Base-by-base conservation (phyloP, 2,113 vertebrate species). In the Oryzias celebensis region DNA sequence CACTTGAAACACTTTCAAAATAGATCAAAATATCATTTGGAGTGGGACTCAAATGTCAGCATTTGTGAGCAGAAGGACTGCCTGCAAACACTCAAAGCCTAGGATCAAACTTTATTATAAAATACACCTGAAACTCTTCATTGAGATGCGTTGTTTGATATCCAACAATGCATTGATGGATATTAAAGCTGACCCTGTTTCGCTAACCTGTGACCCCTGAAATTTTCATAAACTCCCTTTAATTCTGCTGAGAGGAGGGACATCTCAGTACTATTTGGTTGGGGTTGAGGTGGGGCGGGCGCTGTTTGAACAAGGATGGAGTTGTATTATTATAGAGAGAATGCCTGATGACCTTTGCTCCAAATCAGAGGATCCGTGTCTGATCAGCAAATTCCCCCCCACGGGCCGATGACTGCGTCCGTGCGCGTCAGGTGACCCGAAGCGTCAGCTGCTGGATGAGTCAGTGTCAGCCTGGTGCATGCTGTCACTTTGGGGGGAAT, bases 311-410 rank as follows among this genome's bases (percentile, higher is more conserved):
- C 54, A 82, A 73, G 69, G 72, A 79, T 68, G 65, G 71, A 47
- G 59, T 72, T 74, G 69, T 50, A 58, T 52, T 81, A 83, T 80
- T 81, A 65, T 28, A 76, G 41, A 65, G 56, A 48, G 56, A 45
- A 58, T 65, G 72, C 69, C 24, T 28, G 36, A 66, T 72, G 81
- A 85, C 84, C 87, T 89, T 87, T 83, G 75, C 76, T 84, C 83
- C 45, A 78, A 81, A 85, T 83, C 28, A 68, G 83, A 84, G 20
- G 51, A 61, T 63, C 43, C 23, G 12, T 17, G 46, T 74, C 50
- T 72, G 60, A 71, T 65, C 46, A 42, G 66, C 45, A 53, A 72
- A 81, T 86, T 83, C 79, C 73, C 62, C 47, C 43, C 17, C 14
- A 17, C 61, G 31, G 70, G 72, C 62, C 67, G 50, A 55, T n/a